Conservation (phyloP, 2,888 invertebrate genomes). For the Liodrosophila aerea region DNA sequence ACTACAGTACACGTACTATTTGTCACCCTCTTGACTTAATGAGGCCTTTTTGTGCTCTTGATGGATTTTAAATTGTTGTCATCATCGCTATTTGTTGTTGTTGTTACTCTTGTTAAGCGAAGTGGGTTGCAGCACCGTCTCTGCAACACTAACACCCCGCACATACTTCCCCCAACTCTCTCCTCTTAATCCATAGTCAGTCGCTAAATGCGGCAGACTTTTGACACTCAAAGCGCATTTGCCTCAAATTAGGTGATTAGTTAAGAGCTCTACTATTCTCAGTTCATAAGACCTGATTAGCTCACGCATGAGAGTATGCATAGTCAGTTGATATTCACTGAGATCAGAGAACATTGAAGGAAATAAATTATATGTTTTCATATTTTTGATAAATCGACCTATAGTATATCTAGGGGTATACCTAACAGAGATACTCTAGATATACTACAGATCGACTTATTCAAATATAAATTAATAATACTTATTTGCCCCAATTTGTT, state of each 20-base stretch:
- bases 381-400: no score
- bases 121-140: no score
- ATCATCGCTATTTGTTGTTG: conserved; percentile 69
- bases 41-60: conserved; percentile 78
- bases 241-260: conserved; percentile 44
- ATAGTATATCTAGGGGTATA: no score
- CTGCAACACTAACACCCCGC: no score
- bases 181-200: conserved; percentile 24
- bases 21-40: conserved; percentile 79
- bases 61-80: conserved; percentile 80
- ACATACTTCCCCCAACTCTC: no score
- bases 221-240: conserved; percentile 61
- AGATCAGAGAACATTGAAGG: no score
- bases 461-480: no score
- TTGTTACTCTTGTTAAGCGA: neutral
- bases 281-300: neutral
- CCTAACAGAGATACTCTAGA: no score
- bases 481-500: no score
- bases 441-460: no score
- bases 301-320: conserved; percentile 11
- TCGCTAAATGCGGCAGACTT: conserved; percentile 43
- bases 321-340: no score
- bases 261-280: neutral
- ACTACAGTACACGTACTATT: conserved; percentile 2
- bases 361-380: no score